Evolutionary conservation across 2,797 vertebrate genomes (phyloP), one percentile per base, ranked within the genome.

Genomic region (Ficedula albicollis): DNA sequence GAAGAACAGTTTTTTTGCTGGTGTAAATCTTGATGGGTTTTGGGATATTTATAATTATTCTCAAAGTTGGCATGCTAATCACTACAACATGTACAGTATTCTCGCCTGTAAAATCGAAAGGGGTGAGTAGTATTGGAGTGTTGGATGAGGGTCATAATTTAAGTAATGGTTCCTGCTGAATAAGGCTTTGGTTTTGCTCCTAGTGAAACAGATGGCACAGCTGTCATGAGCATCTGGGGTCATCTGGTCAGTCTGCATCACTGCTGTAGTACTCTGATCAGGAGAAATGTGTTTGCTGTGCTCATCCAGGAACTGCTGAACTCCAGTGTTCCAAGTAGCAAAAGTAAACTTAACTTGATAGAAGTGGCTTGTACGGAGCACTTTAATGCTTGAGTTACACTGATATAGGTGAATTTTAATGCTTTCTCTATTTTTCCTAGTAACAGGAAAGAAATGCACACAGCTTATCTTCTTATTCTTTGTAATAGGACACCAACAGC

Each of bases 21-120:
- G 98, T n/a, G 97, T 99, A 89, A 97, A 94, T 76, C 49, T 97
- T 22, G 97, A 98, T 64, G 98, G 99, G 2, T 97, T 96, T 94
- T 99, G 99, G 99, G 97, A 99, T 91, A 95, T 99, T 86, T 87
- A 98, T 52, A 88, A 92, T 54, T 97, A 98, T 70, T 58, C 55
- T 49, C 29, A 13, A 6, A 58, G 96, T 13, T 98, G 93, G 94
- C 92, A 98, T 19, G 85, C 98, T 78, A 15, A 88, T 27, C 94
- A 96, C 66, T 99, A 99, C 96, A 98, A 97, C 44, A 98, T 99
- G 89, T 98, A 96, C 67, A 98, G 97, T 76, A 98, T 99, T 84
- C 98, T 99, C 25, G 97, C 98, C 96, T 99, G 99, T 97, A 99
- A 99, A 98, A 98, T 99, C 8, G 99, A 99, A 96, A 97, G 98